phyloP scores from a whole-genome alignment of 2,797 vertebrate genomes.

The Tarsius wallacei region DNA sequence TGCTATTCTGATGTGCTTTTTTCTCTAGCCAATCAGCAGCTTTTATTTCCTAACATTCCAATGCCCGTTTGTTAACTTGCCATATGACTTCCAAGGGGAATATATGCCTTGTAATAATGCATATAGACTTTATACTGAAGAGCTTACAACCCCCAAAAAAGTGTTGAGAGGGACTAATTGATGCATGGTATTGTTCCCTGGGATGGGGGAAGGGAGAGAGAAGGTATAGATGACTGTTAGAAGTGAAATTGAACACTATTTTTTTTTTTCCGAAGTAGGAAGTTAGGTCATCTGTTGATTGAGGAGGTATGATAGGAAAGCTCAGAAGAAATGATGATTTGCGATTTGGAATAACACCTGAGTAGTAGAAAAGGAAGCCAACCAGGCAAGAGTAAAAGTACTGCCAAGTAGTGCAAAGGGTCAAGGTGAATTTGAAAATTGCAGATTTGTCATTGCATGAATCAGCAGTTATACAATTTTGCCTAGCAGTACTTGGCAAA shows the following conservation, averaged over 20 bases:
- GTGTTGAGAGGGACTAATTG: background rate
- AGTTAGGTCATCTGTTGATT: constrained; percentile 42
- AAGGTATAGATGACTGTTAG: background rate
- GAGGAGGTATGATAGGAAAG: background rate
- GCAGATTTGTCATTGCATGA: constrained; percentile 61
- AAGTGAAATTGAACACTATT: background rate
- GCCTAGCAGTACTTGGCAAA: constrained; percentile 63
- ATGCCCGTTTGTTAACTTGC: constrained; percentile 50
- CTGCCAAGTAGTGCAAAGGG: constrained; percentile 57
- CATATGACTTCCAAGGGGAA: constrained; percentile 56
- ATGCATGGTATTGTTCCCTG: background rate
- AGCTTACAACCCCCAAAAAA: constrained; percentile 24
- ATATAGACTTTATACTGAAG: background rate
- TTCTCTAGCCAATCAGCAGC: constrained; percentile 71
- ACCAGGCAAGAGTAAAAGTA: constrained; percentile 18
- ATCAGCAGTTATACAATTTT: constrained; percentile 65
- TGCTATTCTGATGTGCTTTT: constrained; percentile 76
- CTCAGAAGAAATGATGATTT: background rate
- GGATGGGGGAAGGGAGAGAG: background rate
- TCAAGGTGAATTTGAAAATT: constrained; percentile 75
- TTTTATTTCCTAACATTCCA: constrained; percentile 76
- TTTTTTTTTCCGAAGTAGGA: constrained; percentile 65
- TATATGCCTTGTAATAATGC: constrained; percentile 51
- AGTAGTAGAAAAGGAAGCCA: constrained; percentile 53
- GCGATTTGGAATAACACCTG: background rate